A percentile compares a stretch with the other conserved stretches of the same genome.
phyloP scores from a whole-genome alignment of 53 echinoderm and acorn worm genomes.

The Astropecten irregularis region DNA sequence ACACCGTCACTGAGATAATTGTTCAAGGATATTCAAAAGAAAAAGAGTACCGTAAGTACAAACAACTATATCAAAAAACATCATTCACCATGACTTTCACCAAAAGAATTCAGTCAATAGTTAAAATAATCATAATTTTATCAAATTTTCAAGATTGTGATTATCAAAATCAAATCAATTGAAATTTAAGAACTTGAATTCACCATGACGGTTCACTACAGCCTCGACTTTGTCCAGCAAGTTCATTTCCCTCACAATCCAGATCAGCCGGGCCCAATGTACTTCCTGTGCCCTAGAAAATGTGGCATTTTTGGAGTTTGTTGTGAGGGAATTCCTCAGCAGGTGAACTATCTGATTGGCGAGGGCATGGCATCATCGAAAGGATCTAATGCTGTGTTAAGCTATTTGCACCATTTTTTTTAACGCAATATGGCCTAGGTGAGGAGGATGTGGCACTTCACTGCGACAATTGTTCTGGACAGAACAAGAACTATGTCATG shows the following conservation, averaged over 20 bases:
- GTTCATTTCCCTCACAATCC: constrained; percentile 45
- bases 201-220: constrained; percentile 57
- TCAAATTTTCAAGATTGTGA: too few relatives aligned
- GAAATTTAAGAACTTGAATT: too few relatives aligned
- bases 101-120: too few relatives aligned
- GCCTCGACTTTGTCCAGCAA: constrained; percentile 64
- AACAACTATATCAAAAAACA: too few relatives aligned
- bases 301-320: constrained; percentile 58
- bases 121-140: too few relatives aligned
- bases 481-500: constrained; percentile 63
- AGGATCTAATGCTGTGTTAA: constrained; percentile 33
- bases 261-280: constrained; percentile 60
- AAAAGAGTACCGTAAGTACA: too few relatives aligned
- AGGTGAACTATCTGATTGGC: constrained; percentile 62
- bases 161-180: too few relatives aligned
- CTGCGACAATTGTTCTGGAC: constrained; percentile 71
- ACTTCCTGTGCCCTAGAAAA: constrained; percentile 47
- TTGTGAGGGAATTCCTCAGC: constrained; percentile 51
- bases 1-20: too few relatives aligned
- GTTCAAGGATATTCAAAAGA: too few relatives aligned
- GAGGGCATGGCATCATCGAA: constrained; percentile 32
- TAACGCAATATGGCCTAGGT: constrained; percentile 26
- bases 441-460: constrained; percentile 40
- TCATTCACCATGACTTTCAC: too few relatives aligned
- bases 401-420: constrained; percentile 59